These are phyloP conservation scores for Drosophila pectinifera DNA, from an alignment of 1,140 invertebrate species.

Conservation along the genomic window DNA sequence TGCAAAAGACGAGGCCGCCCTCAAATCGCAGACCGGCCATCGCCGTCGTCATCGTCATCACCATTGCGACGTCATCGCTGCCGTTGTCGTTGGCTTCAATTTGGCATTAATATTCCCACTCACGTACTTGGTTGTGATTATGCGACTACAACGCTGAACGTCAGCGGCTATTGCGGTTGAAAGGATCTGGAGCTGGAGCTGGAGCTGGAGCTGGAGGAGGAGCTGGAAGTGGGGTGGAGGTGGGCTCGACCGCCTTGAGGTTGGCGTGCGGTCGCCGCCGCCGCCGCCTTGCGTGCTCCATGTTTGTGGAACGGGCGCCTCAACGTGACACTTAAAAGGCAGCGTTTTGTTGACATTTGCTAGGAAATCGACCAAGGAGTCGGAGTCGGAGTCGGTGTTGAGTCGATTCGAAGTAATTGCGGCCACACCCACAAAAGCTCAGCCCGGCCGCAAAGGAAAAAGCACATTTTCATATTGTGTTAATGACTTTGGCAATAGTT, in stretches of 20 bases:
- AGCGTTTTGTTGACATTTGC: conserved; percentile 81
- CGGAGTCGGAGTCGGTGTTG: conserved; percentile 48
- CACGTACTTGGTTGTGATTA: conserved; percentile 84
- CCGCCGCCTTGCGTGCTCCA: conserved; percentile 61
- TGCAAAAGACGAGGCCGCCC: conserved; percentile 80
- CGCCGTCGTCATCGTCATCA: conserved; percentile 43
- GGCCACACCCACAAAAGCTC: conserved; percentile 46
- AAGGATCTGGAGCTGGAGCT: conserved; percentile 42
- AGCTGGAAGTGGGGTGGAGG: conserved; percentile 18
- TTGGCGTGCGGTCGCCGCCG: conserved; percentile 49
- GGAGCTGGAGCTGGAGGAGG: conserved; percentile 20
- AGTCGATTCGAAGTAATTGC: conserved; percentile 66
- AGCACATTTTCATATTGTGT: conserved; percentile 79
- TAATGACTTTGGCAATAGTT: conserved; percentile 81
- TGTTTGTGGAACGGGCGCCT: conserved; percentile 33
- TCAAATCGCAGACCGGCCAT: conserved; percentile 72
- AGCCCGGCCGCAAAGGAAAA: conserved; percentile 37
- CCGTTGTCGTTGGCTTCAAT: conserved; percentile 75
- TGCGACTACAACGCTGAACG: conserved; percentile 72
- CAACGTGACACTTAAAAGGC: conserved; percentile 81
- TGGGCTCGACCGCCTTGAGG: conserved; percentile 39
- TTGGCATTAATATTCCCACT: conserved; percentile 84
- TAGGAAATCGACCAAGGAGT: conserved; percentile 66
- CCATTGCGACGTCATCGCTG: conserved; percentile 41
- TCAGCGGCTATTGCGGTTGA: conserved; percentile 70